Conservation (phyloP, 2,888 invertebrate species). For the Tinea trinotella region DNA sequence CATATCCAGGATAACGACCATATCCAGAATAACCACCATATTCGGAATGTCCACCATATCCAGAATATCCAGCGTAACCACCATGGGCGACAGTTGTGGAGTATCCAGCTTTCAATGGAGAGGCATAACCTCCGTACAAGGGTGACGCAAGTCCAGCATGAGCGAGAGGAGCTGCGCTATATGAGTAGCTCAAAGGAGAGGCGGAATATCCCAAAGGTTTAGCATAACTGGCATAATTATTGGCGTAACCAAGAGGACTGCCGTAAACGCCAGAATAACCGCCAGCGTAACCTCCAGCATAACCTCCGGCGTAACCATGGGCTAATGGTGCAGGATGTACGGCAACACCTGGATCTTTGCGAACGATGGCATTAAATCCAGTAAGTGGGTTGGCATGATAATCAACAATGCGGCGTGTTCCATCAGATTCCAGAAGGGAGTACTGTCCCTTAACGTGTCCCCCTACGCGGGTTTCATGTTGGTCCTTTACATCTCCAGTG, state of each 20-base stretch:
- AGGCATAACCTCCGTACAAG: slow-evolving; percentile 24
- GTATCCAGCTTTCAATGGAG: slow-evolving; percentile 23
- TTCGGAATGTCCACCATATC: neutral
- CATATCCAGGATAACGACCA: neutral
- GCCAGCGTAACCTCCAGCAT: slow-evolving; percentile 26
- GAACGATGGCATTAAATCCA: slow-evolving; percentile 49
- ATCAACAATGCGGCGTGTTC: slow-evolving; percentile 75
- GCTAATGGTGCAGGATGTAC: slow-evolving; percentile 22
- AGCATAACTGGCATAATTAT: slow-evolving; percentile 7
- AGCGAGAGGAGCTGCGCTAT: slow-evolving; percentile 33
- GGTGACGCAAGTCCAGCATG: slow-evolving; percentile 24
- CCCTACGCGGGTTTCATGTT: slow-evolving; percentile 76
- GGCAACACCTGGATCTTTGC: slow-evolving; percentile 35
- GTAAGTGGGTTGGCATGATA: slow-evolving; percentile 51
- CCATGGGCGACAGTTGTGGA: slow-evolving; percentile 21
- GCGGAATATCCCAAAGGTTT: neutral
- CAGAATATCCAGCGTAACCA: slow-evolving; percentile 18
- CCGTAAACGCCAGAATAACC: slow-evolving; percentile 26
- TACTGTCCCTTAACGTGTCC: slow-evolving; percentile 73
- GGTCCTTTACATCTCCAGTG: slow-evolving; percentile 67
- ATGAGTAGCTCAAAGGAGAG: neutral
- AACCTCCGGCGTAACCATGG: slow-evolving; percentile 1
- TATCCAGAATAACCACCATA: neutral
- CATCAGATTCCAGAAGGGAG: slow-evolving; percentile 72
- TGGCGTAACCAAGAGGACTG: slow-evolving; percentile 2